These are phyloP conservation scores for Percopsis omiscomaycus DNA, from an alignment of 2,797 vertebrate species.

Conservation along the genomic window DNA sequence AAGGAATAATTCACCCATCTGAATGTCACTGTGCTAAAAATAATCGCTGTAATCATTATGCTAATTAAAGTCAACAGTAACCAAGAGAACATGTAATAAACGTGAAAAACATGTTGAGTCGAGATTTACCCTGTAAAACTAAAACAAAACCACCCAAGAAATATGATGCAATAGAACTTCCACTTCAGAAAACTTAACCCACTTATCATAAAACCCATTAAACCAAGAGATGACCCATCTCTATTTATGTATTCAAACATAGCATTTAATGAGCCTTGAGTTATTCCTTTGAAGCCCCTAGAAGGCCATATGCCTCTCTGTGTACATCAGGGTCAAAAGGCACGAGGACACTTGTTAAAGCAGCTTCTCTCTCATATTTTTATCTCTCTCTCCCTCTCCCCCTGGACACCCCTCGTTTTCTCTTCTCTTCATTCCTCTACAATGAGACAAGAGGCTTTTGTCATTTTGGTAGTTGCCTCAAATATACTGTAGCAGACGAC, in stretches of 20 bases:
- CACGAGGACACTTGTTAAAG: no score
- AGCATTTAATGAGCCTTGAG: slow-evolving; percentile 7
- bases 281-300: neutral
- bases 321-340: neutral
- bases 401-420: no score
- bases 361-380: no score
- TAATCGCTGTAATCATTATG: neutral
- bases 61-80: neutral
- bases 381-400: no score
- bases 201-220: neutral
- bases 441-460: no score
- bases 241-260: neutral
- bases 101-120: neutral
- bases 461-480: no score
- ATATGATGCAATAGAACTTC: no score
- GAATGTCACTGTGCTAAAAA: neutral
- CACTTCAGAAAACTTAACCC: neutral
- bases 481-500: no score
- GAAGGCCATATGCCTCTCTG: neutral
- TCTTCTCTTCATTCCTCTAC: no score
- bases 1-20: neutral
- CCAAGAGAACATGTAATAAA: neutral
- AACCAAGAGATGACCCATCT: neutral
- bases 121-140: no score
- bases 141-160: no score